phyloP scores from a whole-genome alignment of 2,797 vertebrate genomes.

The Tolypeutes matacus region DNA sequence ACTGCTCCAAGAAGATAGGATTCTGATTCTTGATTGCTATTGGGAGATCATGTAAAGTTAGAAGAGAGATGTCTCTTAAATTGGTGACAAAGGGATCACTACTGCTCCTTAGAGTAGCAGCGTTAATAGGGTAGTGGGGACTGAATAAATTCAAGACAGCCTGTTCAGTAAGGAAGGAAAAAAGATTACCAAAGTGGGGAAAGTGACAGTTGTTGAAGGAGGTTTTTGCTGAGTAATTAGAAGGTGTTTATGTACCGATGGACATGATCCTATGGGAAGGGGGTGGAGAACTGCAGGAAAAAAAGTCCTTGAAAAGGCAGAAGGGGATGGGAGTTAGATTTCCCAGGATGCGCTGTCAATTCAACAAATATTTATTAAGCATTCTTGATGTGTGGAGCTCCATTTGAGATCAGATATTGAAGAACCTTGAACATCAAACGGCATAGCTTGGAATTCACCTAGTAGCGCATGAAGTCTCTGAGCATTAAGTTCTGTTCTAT shows the following conservation, averaged over 20 bases:
- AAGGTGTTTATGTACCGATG: not conserved
- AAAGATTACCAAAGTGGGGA: fast-evolving
- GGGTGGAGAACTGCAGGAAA: not conserved
- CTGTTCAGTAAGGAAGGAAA: not conserved
- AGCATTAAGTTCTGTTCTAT: not conserved
- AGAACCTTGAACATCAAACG: not conserved
- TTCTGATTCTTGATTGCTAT: no score
- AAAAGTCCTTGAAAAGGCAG: not conserved
- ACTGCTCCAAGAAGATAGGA: not conserved
- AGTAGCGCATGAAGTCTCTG: not conserved
- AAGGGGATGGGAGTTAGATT: not conserved
- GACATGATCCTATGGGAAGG: not conserved
- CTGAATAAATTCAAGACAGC: not conserved
- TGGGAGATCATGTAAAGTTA: not conserved
- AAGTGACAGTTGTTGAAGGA: not conserved
- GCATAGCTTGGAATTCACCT: no score
- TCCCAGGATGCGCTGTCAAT: no score
- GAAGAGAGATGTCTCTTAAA: not conserved
- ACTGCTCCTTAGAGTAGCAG: not conserved
- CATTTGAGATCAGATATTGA: not conserved
- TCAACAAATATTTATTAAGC: not conserved
- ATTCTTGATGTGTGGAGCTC: not conserved
- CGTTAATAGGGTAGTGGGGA: not conserved
- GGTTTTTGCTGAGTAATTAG: not conserved
- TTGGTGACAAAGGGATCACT: not conserved